phyloP scores from a whole-genome alignment of 2,113 vertebrate species.

The Oreochromis aureus region DNA sequence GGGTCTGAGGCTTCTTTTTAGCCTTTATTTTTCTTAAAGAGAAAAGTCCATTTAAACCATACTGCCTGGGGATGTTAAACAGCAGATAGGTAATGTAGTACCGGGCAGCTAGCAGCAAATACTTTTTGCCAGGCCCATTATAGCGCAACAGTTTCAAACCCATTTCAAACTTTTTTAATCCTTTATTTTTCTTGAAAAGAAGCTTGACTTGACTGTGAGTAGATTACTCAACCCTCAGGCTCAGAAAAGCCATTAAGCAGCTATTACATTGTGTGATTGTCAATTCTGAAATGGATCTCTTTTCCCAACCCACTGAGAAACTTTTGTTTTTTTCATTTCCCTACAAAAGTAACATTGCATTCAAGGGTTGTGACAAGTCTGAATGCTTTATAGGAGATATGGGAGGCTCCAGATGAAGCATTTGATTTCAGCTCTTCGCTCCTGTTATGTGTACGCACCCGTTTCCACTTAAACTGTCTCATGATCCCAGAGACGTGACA shows the following conservation, averaged over 20 bases:
- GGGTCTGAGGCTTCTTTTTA: neutral
- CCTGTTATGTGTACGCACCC: neutral
- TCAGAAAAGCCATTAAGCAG: conserved; percentile 20
- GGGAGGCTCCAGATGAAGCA: neutral
- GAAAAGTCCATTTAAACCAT: neutral
- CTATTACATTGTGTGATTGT: conserved; percentile 3
- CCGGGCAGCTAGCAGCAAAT: neutral
- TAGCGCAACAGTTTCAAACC: neutral
- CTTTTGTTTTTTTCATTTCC: neutral
- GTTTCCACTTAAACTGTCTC: neutral
- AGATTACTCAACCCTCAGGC: neutral
- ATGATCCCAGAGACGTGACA: neutral
- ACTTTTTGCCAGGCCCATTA: neutral
- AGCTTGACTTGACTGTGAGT: neutral
- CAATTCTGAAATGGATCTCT: neutral
- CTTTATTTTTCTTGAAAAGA: neutral
- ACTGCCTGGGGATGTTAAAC: neutral
- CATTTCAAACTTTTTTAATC: neutral
- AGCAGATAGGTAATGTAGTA: neutral
- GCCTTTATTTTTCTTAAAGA: neutral
- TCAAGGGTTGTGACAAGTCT: neutral
- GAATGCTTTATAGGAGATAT: neutral
- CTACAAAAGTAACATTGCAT: neutral
- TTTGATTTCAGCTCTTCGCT: conserved; percentile 4
- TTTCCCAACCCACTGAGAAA: neutral